Conservation (phyloP, 2,113 vertebrate genomes). For the Microtus richardsoni region DNA sequence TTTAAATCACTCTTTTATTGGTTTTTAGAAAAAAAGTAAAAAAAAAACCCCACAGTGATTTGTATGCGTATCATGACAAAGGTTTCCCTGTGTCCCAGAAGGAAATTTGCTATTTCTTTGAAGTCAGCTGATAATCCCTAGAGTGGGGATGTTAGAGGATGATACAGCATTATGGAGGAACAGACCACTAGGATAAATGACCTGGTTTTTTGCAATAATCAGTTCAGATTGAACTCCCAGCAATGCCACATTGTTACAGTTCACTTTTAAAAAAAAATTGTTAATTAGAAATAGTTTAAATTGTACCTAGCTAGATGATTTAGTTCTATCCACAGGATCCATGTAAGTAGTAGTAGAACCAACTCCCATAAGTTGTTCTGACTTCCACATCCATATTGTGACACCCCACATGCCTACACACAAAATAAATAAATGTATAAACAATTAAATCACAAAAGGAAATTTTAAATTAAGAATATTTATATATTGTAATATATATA, state of each 20-base stretch:
- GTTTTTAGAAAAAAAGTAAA: not conserved
- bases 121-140: not conserved
- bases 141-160: not conserved
- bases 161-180: not conserved
- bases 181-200: not conserved
- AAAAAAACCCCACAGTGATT: not conserved
- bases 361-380: not conserved
- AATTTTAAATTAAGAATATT: slow-evolving; percentile 31
- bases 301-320: not conserved
- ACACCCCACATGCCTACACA: not conserved
- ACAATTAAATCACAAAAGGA: not conserved
- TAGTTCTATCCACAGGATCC: not conserved
- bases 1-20: not conserved
- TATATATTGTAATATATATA: not conserved
- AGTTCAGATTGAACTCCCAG: slow-evolving; percentile 13
- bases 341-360: not conserved
- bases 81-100: not conserved
- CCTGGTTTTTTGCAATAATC: slow-evolving; percentile 28
- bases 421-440: not conserved
- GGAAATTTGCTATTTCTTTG: not conserved
- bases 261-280: not conserved
- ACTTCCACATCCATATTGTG: too few species aligned
- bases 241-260: not conserved
- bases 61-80: not conserved
- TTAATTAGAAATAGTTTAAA: slow-evolving; percentile 46